Base-by-base conservation (phyloP, 1,140 invertebrate species). In the Drosophila sturtevanti region DNA sequence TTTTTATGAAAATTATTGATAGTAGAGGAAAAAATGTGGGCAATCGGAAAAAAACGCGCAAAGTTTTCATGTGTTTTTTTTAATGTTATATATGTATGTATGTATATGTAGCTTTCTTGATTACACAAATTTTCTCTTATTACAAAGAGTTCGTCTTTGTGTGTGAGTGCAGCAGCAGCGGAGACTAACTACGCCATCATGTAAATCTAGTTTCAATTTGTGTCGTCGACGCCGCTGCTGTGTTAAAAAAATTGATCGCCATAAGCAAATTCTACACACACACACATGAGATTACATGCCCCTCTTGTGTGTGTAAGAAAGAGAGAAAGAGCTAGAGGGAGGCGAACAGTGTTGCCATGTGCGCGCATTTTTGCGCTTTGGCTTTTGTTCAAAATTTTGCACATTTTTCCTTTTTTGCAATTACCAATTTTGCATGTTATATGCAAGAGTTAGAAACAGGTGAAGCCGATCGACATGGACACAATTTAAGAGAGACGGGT, bases 161-260 rank as follows among this genome's bases (percentile, higher is more conserved):
- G 18, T 61, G 51, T 63, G 52, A 55, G 64, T 61, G 56, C 63
- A 64, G 35, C 59, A 41, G 27, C 59, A 72, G 76, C 72, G 82
- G 72, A 68, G 79, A 84, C 77, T 67, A 66, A 84, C 77, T 69
- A 66, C 81, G 77, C 76, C 75, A 87, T 79, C 71, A 82, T 82
- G 84, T 84, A 87, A 89, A 87, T 89, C 79, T 79, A 79, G 72
- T 89, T 82, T 87, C 48, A 87, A 87, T 86, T 87, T 79, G 63
- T 81, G 62, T 66, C 65, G 51, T 68, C 65, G 76, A 79, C 71
- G 72, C 63, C 75, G 69, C 67, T 63, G 67, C 62, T 69, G 56
- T 16, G 60, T 14, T 65, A 41, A 59, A 87, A 65, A 68, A 87
- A 89, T 89, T 89, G 84, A 89, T 89, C 85, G 85, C 84, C 84